A percentile compares a stretch with the other conserved stretches of the same genome.
These are phyloP conservation scores for Varanus komodoensis DNA, from an alignment of 2,113 vertebrate species.

Conservation along the genomic window DNA sequence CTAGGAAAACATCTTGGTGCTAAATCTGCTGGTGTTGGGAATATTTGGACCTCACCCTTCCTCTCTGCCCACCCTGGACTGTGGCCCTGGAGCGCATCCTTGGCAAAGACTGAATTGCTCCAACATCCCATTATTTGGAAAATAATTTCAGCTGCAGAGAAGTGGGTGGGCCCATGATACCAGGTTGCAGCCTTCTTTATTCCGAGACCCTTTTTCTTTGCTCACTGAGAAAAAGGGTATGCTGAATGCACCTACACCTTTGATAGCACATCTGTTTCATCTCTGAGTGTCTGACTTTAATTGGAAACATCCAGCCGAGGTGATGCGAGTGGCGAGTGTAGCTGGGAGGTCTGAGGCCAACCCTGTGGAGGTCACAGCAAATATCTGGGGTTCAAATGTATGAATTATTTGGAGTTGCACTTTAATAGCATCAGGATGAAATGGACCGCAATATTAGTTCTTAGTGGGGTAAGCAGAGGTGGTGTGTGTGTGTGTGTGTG, in stretches of 20 bases:
- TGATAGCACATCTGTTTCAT: background rate
- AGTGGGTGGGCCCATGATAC: no score
- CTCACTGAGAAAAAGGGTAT: background rate
- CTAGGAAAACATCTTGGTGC: no score
- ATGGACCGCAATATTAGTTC: background rate
- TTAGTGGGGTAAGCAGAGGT: no score
- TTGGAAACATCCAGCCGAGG: background rate
- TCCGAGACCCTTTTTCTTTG: background rate
- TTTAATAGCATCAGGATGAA: background rate
- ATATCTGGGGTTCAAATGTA: background rate
- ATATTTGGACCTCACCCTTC: no score
- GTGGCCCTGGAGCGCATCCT: no score
- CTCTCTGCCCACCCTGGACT: no score
- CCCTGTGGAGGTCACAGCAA: background rate
- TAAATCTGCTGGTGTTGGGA: no score
- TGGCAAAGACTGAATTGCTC: no score
- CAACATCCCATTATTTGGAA: no score
- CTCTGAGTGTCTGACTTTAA: background rate
- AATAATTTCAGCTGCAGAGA: no score
- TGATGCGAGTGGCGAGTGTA: background rate
- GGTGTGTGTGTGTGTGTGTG: no score
- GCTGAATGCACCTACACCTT: background rate
- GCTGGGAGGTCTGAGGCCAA: background rate
- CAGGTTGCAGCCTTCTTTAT: no score
- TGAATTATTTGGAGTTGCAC: background rate